Conservation (phyloP, 2,888 invertebrate species). For the Lycia hirtaria region DNA sequence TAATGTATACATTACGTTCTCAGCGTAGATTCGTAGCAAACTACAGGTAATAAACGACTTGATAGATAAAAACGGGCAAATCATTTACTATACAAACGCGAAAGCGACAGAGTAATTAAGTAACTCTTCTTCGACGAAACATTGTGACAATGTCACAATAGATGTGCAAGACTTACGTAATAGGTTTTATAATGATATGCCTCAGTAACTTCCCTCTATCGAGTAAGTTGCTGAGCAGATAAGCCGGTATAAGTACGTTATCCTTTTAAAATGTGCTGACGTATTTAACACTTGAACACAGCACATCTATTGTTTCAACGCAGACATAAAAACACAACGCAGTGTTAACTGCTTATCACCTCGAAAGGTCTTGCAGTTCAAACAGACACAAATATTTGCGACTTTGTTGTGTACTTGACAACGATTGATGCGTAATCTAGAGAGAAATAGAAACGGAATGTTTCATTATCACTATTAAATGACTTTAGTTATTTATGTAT, state of each 20-base stretch:
- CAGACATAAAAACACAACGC: constrained; percentile 1
- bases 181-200: not conserved
- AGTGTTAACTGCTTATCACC: constrained; percentile 15
- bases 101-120: not conserved
- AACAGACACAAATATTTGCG: constrained; percentile 3
- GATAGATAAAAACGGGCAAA: not conserved
- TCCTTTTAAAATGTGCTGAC: constrained; percentile 6
- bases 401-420: not conserved
- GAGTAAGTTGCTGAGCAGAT: constrained; percentile 4
- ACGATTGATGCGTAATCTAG: not conserved
- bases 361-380: constrained; percentile 9
- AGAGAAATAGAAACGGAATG: not conserved
- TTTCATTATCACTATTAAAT: not conserved
- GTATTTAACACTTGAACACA: constrained; percentile 3
- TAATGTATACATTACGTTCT: too few species aligned
- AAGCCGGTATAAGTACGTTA: constrained; percentile 20
- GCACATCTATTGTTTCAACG: constrained; percentile 1
- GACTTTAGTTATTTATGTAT: too few species aligned
- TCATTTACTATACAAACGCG: not conserved
- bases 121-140: not conserved
- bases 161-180: not conserved
- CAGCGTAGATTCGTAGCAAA: too few species aligned
- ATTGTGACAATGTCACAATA: constrained; percentile 6
- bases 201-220: not conserved
- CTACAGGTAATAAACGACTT: not conserved